phyloP scores from a whole-genome alignment of 2,113 vertebrate species.

The Physeter macrocephalus region DNA sequence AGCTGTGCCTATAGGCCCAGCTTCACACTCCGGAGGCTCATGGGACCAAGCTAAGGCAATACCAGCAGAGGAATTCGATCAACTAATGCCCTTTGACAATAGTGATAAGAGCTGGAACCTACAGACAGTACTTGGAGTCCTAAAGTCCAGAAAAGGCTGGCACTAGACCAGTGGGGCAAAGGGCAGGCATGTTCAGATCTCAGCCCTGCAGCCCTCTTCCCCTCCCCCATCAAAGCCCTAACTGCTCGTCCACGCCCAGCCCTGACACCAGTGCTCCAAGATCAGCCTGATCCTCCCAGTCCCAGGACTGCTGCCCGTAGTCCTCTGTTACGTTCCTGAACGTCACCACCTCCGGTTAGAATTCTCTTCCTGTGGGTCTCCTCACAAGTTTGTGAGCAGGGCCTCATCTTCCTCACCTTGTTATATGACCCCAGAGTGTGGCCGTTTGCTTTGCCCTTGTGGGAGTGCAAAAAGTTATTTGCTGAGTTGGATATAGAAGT shows the following conservation, averaged over 20 bases:
- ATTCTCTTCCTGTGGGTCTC: not conserved
- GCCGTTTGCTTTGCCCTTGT: not conserved
- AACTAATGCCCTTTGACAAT: not conserved
- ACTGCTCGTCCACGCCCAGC: not conserved
- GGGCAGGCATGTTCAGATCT: not conserved
- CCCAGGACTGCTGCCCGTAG: not conserved
- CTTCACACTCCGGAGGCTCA: not conserved
- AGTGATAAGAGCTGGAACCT: not conserved
- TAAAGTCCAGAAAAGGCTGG: not conserved
- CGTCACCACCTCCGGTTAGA: accelerated
- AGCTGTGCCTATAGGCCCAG: no score
- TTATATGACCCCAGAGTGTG: not conserved
- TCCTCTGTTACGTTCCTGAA: not conserved
- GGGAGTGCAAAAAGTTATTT: not conserved
- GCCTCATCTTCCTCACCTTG: not conserved
- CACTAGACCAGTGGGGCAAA: not conserved
- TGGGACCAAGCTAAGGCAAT: not conserved
- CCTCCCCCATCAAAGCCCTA: not conserved
- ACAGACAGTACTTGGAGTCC: not conserved
- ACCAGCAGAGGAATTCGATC: not conserved
- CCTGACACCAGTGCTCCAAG: not conserved
- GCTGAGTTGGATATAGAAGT: not conserved
- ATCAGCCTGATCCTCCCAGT: not conserved
- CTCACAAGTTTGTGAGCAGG: not conserved
- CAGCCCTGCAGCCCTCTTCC: not conserved